Evolutionary conservation across 2,888 invertebrate genomes (phyloP).

Genomic region (Phasia obesa): DNA sequence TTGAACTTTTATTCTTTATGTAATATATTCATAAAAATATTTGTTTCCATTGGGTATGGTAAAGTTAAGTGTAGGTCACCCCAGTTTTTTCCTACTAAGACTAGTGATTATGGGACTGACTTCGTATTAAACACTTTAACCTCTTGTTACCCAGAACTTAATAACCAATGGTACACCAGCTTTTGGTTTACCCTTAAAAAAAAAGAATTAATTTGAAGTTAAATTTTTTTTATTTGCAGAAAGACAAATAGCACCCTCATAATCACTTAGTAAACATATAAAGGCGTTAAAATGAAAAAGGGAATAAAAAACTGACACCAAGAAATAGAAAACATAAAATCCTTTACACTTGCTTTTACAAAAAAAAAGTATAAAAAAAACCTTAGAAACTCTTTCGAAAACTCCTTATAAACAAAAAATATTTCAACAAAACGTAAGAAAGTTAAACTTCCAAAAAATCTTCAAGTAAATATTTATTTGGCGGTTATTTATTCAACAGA

Average conservation of each 20-base stretch:
- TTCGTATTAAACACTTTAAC: not conserved
- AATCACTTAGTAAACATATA: slow-evolving; percentile 20
- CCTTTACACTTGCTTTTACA: not conserved
- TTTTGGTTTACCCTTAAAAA: slow-evolving; percentile 4
- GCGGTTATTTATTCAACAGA: slow-evolving; percentile 31
- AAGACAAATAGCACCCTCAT: slow-evolving; percentile 40
- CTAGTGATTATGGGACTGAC: not conserved
- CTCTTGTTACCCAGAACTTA: not conserved
- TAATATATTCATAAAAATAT: too few species aligned
- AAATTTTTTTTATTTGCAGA: not conserved
- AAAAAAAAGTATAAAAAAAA: slow-evolving; percentile 2
- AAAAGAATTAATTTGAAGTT: not conserved
- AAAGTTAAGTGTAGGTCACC: too few species aligned
- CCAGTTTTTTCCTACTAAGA: too few species aligned
- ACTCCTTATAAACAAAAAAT: slow-evolving; percentile 3
- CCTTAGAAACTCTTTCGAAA: slow-evolving; percentile 5
- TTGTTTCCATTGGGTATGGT: too few species aligned
- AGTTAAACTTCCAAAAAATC: not conserved
- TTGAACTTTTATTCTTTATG: too few species aligned
- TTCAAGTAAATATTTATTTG: slow-evolving; percentile 46
- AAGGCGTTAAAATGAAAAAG: slow-evolving; percentile 23
- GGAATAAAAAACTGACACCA: not conserved
- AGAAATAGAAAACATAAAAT: not conserved
- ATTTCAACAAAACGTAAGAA: not conserved
- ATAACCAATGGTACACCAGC: slow-evolving; percentile 15